Conservation (phyloP, 2,113 vertebrate species). For the Malurus melanocephalus region DNA sequence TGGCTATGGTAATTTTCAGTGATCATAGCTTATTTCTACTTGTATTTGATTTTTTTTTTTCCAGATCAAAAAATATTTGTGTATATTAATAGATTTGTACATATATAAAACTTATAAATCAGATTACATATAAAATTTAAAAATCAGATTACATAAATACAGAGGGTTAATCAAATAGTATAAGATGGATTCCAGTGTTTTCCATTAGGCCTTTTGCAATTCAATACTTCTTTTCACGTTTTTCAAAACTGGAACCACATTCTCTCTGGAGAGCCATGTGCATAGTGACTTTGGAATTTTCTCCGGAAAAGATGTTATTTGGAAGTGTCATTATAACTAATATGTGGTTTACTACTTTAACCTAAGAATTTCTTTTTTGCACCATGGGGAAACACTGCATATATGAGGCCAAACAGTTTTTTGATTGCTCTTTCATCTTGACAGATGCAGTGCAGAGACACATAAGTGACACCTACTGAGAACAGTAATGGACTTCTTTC, state of each 20-base stretch:
- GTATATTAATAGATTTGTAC: neutral
- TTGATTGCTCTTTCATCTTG: slow-evolving; percentile 29
- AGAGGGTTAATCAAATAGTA: neutral
- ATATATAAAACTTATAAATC: neutral
- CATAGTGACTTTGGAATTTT: neutral
- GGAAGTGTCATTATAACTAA: neutral
- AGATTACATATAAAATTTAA: neutral
- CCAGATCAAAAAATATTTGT: neutral
- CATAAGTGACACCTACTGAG: slow-evolving; percentile 51
- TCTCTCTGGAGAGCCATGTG: neutral
- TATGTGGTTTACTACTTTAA: neutral
- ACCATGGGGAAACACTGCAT: neutral
- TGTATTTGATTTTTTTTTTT: neutral
- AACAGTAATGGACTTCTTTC: slow-evolving; percentile 49
- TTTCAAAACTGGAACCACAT: neutral
- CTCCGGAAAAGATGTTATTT: neutral
- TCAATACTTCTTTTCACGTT: neutral
- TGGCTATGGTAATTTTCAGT: neutral
- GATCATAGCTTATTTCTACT: neutral
- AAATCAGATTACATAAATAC: neutral
- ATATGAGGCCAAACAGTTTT: neutral
- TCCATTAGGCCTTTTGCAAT: neutral
- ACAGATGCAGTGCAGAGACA: slow-evolving; percentile 18
- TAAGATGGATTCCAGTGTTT: neutral
- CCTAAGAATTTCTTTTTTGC: neutral